Evolutionary conservation across 2,888 invertebrate genomes (phyloP), one percentile per base, ranked within the genome.

Genomic region (Drosophila rubida): DNA sequence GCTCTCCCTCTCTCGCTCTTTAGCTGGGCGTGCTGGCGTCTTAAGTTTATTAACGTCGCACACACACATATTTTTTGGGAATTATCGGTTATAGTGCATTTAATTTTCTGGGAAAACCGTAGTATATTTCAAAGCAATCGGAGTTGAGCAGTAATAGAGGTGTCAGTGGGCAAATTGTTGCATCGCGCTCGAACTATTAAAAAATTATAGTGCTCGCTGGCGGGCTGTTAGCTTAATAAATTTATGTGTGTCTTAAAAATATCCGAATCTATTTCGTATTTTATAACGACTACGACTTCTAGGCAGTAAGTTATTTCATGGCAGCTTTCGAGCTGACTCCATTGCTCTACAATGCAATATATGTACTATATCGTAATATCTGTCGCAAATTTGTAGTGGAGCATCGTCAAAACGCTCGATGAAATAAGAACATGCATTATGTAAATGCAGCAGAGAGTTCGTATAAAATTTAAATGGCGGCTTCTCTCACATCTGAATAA

Each of bases 21-120:
- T n/a, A n/a, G n/a, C n/a, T 32, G 69, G 81, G 81, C 86, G 81
- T 85, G 78, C 83, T 85, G 86, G 75, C 86, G 68, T 80, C 83
- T 78, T 82, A 48, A 62, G 67, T 82, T 82, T 85, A 82, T 82
- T 82, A 73, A 62, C 66, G 19, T 48, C 19, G 59, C 66, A 32
- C 63, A 42, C 63, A 50, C 45, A 45, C 23, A 14, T 4, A 55
- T 62, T 35, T 64, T 63, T 63, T 8, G 7, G 14, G 59, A 59
- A 59, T 42, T 59, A 51, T 59, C 59, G 37, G 22, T 53, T 53
- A 19, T 7, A 54, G 44, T 32, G 2, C 30, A 4, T 54, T 32
- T 0, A 4, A 32, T 32, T 44, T 54, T 54, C 54, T 22, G 11
- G 4, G 54, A 54, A 54, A 32, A 32, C n/a, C n/a, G n/a, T n/a